These are phyloP conservation scores for Xanthia icteritia DNA, from an alignment of 2,888 invertebrate species.

Conservation along the genomic window DNA sequence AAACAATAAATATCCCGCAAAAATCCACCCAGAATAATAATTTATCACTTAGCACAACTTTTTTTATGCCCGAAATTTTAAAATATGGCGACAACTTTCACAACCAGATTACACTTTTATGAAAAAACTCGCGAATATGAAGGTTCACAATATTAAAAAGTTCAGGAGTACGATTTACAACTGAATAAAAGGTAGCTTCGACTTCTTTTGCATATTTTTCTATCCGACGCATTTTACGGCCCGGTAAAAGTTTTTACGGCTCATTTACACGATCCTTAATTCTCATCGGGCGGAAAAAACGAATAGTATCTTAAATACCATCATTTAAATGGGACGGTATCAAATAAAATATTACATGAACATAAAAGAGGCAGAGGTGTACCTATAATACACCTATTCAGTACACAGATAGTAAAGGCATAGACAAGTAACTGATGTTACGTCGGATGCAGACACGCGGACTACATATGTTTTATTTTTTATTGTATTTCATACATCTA, in stretches of 20 bases:
- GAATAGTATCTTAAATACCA: neutral
- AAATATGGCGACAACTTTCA: slow-evolving; percentile 68
- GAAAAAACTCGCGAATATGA: slow-evolving; percentile 68
- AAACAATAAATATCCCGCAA: slow-evolving; percentile 56
- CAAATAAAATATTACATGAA: neutral
- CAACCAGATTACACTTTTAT: slow-evolving; percentile 68
- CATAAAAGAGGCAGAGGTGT: no score
- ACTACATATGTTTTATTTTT: no score
- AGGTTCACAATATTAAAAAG: slow-evolving; percentile 64
- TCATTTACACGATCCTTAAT: slow-evolving; percentile 11
- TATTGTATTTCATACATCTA: no score
- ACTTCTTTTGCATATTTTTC: slow-evolving; percentile 33
- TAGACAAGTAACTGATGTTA: no score
- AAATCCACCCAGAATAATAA: slow-evolving; percentile 60
- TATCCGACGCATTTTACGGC: neutral
- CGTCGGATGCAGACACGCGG: no score
- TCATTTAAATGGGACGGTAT: neutral
- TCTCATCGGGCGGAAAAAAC: neutral
- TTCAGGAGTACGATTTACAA: slow-evolving; percentile 47
- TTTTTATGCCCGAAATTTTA: slow-evolving; percentile 67
- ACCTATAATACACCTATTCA: no score
- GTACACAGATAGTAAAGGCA: no score
- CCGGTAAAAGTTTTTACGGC: slow-evolving; percentile 16
- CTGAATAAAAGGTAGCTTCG: slow-evolving; percentile 23
- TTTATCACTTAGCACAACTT: slow-evolving; percentile 67